phyloP scores from a whole-genome alignment of 2,888 invertebrate genomes.

The Drosophila affinis region DNA sequence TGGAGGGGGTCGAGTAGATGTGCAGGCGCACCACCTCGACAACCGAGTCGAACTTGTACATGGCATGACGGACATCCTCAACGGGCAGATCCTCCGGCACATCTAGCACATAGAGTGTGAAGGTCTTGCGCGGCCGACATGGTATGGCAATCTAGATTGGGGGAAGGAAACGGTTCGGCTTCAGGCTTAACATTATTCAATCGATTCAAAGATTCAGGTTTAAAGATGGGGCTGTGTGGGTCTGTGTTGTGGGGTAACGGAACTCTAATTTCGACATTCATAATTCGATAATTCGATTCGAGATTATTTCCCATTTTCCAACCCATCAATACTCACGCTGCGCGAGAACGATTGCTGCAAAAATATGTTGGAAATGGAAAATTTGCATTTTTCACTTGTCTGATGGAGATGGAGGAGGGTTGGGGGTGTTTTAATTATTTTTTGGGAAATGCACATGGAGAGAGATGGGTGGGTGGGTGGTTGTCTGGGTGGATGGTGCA shows the following conservation, averaged over 20 bases:
- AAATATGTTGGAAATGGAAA: conserved; percentile 67
- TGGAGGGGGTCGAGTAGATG: conserved; percentile 75
- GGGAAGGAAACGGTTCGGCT: conserved; percentile 17
- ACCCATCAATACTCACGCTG: conserved; percentile 65
- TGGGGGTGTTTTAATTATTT: background rate
- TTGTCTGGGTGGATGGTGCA: background rate
- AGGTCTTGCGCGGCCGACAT: conserved; percentile 94
- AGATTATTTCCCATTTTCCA: background rate
- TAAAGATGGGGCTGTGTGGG: background rate
- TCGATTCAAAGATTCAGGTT: too few relatives aligned
- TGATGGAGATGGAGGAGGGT: conserved; percentile 12
- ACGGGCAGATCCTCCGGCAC: conserved; percentile 93
- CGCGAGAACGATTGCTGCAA: conserved; percentile 76
- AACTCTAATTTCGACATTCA: background rate
- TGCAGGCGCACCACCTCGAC: conserved; percentile 91
- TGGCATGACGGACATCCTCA: conserved; percentile 92
- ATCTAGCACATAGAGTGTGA: conserved; percentile 92
- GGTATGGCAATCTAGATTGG: conserved; percentile 89
- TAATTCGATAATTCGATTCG: too few relatives aligned
- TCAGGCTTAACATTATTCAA: background rate
- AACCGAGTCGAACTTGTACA: conserved; percentile 91
- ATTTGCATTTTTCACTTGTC: conserved; percentile 52
- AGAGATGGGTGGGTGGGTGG: background rate
- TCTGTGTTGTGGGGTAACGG: background rate
- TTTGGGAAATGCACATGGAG: background rate